Base-by-base conservation (phyloP, 30 jellyfish, hydroid and myxozoan genomes). In the Aurelia sp. region DNA sequence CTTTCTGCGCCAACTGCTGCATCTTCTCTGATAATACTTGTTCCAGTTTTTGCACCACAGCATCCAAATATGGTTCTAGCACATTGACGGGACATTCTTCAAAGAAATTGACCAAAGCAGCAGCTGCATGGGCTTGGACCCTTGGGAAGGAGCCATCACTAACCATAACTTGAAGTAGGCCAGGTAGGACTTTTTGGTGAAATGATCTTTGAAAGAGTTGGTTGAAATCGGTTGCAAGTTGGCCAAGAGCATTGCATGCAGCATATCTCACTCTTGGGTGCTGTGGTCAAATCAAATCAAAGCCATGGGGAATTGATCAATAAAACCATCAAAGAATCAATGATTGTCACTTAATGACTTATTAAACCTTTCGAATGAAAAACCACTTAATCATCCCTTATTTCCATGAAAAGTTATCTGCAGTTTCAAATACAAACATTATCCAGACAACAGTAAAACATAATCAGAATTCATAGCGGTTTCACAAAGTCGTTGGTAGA, bases 101-200 rank as follows among this genome's bases (percentile, higher is more conserved):
- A 81, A 97, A 95, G 89, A 95, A 95, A 86, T 95, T 95, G 27
- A 95, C 99, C 76, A 95, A 79, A 8, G 99, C 99, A 53, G 99
- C 99, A 9, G 99, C 98, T 13, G 99, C 97, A 71, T 95, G 99
- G 48, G 99, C 99, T 66, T 95, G 99, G 27, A 95, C 99, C 64
- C 99, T 84, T 68, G 99, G 99, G 90, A 78, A 97, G 67, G 85
- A 80, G 62, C 82, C 62, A 64, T 95, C 96, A 51, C 59, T 90
- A 23, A 86, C 84, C 97, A 95, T 63, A 3, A 95, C 87, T 16
- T 81, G 90, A 40, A 95, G 72, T 65, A 95, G 79, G 48, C 98
- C 99, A 35, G 90, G 91, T 20, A 89, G 23, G 21, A 90, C 90
- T 71, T 74, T 90, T n/a, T 90, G 96, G 69, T 95, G 99, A 78